Evolutionary conservation across 92 coral and sea anemone species (phyloP).

Genomic region (Chrysogorgia sp.): DNA sequence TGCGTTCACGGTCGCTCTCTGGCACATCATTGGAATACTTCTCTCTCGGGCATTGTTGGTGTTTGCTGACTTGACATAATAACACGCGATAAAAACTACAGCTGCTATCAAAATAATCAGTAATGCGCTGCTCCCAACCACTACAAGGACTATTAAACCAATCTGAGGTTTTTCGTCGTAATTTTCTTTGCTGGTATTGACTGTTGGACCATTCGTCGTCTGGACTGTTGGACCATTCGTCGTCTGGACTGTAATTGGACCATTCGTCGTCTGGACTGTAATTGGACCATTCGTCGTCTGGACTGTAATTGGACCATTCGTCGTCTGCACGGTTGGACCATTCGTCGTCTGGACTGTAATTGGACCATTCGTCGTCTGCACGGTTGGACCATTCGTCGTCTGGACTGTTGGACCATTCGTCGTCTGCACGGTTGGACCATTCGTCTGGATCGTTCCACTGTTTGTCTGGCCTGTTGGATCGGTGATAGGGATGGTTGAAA

Average conservation of each 20-base stretch:
- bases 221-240: neutral
- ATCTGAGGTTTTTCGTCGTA: neutral
- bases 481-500: neutral
- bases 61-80: neutral
- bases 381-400: no score
- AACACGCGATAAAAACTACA: neutral
- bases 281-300: neutral
- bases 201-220: neutral
- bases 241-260: neutral
- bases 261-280: neutral
- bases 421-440: neutral
- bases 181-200: neutral
- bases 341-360: no score
- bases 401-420: neutral
- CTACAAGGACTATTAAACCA: conserved; percentile 3
- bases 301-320: neutral
- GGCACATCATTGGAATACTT: neutral
- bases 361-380: no score
- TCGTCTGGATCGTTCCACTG: neutral
- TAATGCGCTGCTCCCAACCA: conserved; percentile 14
- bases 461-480: neutral
- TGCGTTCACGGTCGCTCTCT: neutral
- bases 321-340: neutral
- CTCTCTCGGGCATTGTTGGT: neutral
- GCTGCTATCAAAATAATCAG: neutral